A percentile compares a stretch with the other conserved stretches of the same genome.
These are phyloP conservation scores for Pseudorhombus dupliciocellatus DNA, from an alignment of 2,113 vertebrate genomes.

Conservation along the genomic window DNA sequence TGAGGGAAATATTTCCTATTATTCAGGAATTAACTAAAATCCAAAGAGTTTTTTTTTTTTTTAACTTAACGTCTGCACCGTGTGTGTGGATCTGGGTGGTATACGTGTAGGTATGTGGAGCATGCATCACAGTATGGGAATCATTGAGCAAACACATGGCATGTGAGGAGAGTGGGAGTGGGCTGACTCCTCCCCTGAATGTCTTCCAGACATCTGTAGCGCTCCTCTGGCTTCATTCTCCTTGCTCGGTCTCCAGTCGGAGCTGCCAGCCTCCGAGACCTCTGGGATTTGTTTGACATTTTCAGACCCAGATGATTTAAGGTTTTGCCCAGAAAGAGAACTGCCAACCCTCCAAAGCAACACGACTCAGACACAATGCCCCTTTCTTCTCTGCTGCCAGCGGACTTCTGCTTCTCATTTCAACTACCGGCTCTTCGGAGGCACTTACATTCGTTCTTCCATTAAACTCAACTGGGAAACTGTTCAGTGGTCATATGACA, in stretches of 20 bases:
- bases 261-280: neutral
- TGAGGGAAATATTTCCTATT: neutral
- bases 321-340: neutral
- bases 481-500: no score
- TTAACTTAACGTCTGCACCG: neutral
- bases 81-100: neutral
- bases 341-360: neutral
- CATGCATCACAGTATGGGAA: slow-evolving; percentile 52
- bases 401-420: neutral
- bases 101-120: slow-evolving; percentile 20
- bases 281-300: slow-evolving; percentile 34
- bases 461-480: neutral
- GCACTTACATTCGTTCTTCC: neutral
- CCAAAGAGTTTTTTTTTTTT: neutral
- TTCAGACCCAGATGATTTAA: slow-evolving; percentile 14
- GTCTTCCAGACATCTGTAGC: slow-evolving; percentile 50
- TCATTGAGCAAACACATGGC: slow-evolving; percentile 57
- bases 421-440: neutral
- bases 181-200: slow-evolving; percentile 61
- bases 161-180: slow-evolving; percentile 65
- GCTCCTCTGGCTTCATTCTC: slow-evolving; percentile 12
- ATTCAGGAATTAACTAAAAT: neutral
- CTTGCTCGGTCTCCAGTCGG: slow-evolving; percentile 14
- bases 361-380: neutral
- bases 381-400: neutral